phyloP scores from a whole-genome alignment of 2,113 vertebrate species.

The Bubalus kerabau region DNA sequence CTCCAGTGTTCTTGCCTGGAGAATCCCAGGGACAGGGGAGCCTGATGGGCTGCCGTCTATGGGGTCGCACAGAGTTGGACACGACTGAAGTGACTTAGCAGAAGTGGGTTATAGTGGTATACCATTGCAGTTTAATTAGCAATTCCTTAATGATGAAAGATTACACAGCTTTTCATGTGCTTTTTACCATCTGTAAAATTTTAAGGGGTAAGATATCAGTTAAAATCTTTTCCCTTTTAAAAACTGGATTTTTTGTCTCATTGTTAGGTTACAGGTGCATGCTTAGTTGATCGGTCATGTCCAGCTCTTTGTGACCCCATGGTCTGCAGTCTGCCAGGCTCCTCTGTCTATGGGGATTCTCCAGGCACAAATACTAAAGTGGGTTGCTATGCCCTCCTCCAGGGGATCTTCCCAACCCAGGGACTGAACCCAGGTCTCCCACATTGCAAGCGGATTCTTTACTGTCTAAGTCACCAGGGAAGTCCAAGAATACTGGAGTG shows the following conservation, averaged over 20 bases:
- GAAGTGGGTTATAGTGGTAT: too few species aligned
- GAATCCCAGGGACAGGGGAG: too few species aligned
- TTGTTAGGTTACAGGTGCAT: neutral
- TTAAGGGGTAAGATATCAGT: neutral
- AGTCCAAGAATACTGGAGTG: neutral
- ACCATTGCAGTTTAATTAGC: neutral
- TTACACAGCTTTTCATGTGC: neutral
- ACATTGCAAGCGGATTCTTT: neutral
- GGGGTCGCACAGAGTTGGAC: too few species aligned
- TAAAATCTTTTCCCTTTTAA: neutral
- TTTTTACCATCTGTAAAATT: neutral
- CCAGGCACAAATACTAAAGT: neutral
- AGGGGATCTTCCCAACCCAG: neutral
- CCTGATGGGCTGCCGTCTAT: too few species aligned
- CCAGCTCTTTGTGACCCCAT: neutral
- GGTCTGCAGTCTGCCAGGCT: neutral
- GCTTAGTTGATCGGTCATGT: fast-evolving
- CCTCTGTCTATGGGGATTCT: neutral
- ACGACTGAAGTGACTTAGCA: too few species aligned
- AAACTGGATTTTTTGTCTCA: neutral
- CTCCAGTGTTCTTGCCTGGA: too few species aligned
- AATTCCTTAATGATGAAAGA: neutral
- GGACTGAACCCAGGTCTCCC: neutral
- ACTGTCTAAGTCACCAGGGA: neutral
- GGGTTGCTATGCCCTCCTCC: neutral